Conservation (phyloP, 2,888 invertebrate genomes). For the Trachelus tabidus region DNA sequence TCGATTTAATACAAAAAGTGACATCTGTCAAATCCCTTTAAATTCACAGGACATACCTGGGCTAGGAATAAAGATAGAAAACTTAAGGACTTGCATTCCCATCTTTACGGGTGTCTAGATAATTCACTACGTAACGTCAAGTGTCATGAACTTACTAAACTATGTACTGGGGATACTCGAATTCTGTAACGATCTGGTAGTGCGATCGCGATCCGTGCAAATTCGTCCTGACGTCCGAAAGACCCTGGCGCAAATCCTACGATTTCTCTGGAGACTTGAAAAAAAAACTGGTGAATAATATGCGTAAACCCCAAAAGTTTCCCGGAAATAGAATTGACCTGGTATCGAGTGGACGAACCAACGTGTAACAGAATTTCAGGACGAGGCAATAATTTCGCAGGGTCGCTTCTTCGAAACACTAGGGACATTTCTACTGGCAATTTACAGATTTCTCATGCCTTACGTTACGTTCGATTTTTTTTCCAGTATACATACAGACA, state of each 20-base stretch:
- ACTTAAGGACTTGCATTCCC: not conserved
- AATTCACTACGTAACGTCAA: not conserved
- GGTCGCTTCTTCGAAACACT: constrained; percentile 27
- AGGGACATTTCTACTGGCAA: constrained; percentile 36
- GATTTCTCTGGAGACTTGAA: constrained; percentile 59
- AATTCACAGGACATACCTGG: not conserved
- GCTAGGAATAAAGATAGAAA: not conserved
- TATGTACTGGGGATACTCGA: not conserved
- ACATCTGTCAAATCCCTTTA: not conserved
- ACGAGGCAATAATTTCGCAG: constrained; percentile 28
- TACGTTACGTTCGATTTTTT: not conserved
- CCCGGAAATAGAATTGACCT: constrained; percentile 42
- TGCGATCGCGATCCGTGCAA: constrained; percentile 22
- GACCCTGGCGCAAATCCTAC: constrained; percentile 53
- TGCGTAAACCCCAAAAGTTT: constrained; percentile 43
- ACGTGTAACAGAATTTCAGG: not conserved
- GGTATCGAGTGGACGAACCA: not conserved
- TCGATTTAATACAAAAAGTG: too few relatives aligned
- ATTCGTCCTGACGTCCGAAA: constrained; percentile 50
- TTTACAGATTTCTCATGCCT: constrained; percentile 43
- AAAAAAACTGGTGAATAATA: constrained; percentile 58
- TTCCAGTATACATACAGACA: not conserved
- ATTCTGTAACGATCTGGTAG: not conserved
- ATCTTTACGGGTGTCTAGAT: not conserved
- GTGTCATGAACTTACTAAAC: not conserved